phyloP scores from a whole-genome alignment of 2,888 invertebrate species.

The Bhutanitis thaidina region DNA sequence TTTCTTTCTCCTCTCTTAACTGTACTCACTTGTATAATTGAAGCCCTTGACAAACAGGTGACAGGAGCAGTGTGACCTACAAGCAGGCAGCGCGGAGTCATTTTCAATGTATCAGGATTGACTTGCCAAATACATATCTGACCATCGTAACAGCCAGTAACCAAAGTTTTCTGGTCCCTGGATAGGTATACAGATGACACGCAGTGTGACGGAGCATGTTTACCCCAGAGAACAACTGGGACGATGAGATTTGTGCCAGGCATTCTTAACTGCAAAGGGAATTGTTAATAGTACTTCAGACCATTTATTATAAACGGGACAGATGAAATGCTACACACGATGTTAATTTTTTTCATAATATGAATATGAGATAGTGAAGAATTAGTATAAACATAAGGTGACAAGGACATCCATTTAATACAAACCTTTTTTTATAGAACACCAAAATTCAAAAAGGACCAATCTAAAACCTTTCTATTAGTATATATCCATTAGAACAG shows the following conservation, averaged over 20 bases:
- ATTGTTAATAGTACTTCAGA: too few relatives aligned
- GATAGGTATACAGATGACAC: conserved; percentile 96
- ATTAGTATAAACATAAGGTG: conserved; percentile 9
- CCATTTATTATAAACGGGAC: too few relatives aligned
- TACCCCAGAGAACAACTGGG: conserved; percentile 98
- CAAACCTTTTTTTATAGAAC: conserved; percentile 32
- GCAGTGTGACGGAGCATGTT: conserved; percentile 97
- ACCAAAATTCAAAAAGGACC: neutral
- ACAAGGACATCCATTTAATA: conserved; percentile 44
- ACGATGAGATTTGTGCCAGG: conserved; percentile 95
- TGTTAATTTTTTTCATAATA: neutral
- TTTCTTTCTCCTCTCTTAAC: neutral
- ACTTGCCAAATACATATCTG: conserved; percentile 96
- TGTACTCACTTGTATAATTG: conserved; percentile 76
- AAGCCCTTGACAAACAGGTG: conserved; percentile 92
- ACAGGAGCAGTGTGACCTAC: conserved; percentile 98
- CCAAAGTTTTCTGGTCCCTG: conserved; percentile 93
- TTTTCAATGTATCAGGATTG: conserved; percentile 89
- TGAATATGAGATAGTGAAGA: conserved; percentile 7
- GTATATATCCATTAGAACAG: conserved; percentile 3
- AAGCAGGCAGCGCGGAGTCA: conserved; percentile 93
- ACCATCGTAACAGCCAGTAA: conserved; percentile 98
- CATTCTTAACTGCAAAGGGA: conserved; percentile 62
- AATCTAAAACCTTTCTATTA: neutral
- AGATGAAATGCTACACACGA: too few relatives aligned